Conservation (phyloP, 92 coral and sea anemone species). For the Paramuricea clavata region DNA sequence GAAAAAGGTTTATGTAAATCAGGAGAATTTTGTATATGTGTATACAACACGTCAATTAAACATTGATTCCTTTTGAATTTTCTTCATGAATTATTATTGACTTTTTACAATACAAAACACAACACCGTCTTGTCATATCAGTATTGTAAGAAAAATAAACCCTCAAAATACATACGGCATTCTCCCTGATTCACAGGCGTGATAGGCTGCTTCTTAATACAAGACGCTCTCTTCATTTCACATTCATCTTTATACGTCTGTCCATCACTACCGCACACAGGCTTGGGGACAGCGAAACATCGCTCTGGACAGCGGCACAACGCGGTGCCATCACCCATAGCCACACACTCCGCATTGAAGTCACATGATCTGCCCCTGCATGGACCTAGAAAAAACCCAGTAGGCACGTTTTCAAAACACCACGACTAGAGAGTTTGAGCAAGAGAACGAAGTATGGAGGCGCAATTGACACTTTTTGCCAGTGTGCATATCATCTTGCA, state of each 20-base stretch:
- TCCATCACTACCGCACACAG: constrained; percentile 46
- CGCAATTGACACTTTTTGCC: too few species aligned
- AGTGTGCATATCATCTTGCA: too few species aligned
- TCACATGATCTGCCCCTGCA: constrained; percentile 12
- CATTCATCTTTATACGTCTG: constrained; percentile 27
- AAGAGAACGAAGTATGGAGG: too few species aligned
- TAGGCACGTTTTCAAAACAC: too few species aligned
- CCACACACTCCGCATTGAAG: constrained; percentile 29
- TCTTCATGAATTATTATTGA: too few species aligned
- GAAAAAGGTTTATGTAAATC: too few species aligned
- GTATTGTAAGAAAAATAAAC: background rate
- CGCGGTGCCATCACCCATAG: background rate
- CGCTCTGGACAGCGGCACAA: constrained; percentile 22
- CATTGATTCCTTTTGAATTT: too few species aligned
- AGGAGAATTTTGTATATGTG: too few species aligned
- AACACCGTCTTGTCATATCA: background rate
- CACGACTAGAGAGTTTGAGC: too few species aligned
- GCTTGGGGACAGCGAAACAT: background rate
- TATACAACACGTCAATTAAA: too few species aligned
- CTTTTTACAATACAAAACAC: too few species aligned
- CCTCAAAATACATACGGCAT: constrained; percentile 25
- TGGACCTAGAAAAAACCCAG: background rate
- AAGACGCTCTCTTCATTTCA: constrained; percentile 42
- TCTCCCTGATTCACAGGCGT: background rate
- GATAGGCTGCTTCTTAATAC: constrained; percentile 6